Conservation (phyloP, 1,140 invertebrate genomes). For the Heliconius eleuchia region DNA sequence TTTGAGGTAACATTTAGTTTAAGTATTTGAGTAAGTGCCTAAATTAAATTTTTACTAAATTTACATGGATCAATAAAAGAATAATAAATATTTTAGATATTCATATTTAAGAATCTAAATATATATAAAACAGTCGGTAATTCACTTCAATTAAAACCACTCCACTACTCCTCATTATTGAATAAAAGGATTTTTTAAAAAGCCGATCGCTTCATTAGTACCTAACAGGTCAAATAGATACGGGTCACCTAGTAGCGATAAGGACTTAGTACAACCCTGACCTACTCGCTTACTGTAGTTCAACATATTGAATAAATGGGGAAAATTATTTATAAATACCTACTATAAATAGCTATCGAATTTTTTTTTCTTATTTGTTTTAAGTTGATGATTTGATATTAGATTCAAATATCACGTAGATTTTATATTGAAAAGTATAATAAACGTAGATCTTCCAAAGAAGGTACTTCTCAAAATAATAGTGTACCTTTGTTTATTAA, state of each 20-base stretch:
- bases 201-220: neutral
- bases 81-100: too few species aligned
- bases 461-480: too few species aligned
- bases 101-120: neutral
- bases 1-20: too few species aligned
- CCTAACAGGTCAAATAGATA: neutral
- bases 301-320: neutral
- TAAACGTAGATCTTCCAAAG: too few species aligned
- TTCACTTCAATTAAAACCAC: neutral
- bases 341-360: neutral
- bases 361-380: too few species aligned
- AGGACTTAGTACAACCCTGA: conserved; percentile 3
- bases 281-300: neutral
- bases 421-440: too few species aligned
- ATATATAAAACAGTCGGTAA: neutral
- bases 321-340: neutral
- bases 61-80: too few species aligned
- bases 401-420: too few species aligned
- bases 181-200: neutral
- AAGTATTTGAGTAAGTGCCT: too few species aligned
- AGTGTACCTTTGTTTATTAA: too few species aligned
- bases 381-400: too few species aligned
- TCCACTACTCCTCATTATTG: neutral
- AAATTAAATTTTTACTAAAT: too few species aligned
- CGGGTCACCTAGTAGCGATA: neutral